Evolutionary conservation across 2,888 invertebrate genomes (phyloP).

Genomic region (Chymomyza caudatula): DNA sequence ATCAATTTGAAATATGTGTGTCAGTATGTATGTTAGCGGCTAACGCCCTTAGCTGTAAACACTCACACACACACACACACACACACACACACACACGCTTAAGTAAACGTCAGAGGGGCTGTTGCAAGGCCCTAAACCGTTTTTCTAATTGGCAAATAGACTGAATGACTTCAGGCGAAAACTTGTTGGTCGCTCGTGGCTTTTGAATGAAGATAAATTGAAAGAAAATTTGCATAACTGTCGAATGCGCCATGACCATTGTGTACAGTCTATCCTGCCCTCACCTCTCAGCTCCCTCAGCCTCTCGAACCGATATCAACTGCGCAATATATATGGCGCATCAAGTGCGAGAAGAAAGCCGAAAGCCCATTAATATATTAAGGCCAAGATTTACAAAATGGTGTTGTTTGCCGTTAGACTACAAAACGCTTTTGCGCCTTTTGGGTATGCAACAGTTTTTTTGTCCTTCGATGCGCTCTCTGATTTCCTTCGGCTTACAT

Average conservation of each 20-base stretch:
- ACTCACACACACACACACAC: not conserved
- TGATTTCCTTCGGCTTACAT: not conserved
- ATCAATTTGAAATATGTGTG: slow-evolving; percentile 34
- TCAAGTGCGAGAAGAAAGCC: not conserved
- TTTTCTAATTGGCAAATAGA: not conserved
- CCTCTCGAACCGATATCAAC: slow-evolving; percentile 3
- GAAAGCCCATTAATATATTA: not conserved
- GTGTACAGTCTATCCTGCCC: not conserved
- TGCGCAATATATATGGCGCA: slow-evolving; percentile 22
- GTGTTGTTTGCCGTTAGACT: slow-evolving; percentile 2
- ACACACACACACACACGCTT: not conserved
- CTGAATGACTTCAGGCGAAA: not conserved
- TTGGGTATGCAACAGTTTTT: slow-evolving; percentile 18
- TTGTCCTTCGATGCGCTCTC: not conserved
- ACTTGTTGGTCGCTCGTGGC: not conserved
- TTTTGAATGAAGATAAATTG: slow-evolving; percentile 58
- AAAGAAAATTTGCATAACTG: slow-evolving; percentile 25
- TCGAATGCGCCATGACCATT: not conserved
- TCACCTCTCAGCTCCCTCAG: no score
- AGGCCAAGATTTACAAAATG: slow-evolving; percentile 40
- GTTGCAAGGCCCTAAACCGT: not conserved
- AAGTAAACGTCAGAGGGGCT: not conserved
- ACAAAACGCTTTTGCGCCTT: slow-evolving; percentile 14
- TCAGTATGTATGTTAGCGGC: not conserved
- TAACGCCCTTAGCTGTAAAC: not conserved